phyloP scores from a whole-genome alignment of 2,113 vertebrate genomes.

The Cyrtonyx montezumae region DNA sequence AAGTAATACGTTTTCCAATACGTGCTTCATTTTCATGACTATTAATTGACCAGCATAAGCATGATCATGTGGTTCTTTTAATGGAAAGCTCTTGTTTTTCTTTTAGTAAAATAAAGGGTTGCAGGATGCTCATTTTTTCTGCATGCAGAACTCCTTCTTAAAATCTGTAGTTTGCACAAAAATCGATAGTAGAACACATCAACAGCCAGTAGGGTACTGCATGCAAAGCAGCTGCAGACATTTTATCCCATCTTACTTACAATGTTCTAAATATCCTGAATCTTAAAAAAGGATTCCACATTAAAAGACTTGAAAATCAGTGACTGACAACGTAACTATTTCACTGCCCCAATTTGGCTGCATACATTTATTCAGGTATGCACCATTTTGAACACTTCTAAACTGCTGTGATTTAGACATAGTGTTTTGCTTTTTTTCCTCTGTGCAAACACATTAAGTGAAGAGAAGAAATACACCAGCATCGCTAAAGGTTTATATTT shows the following conservation, averaged over 20 bases:
- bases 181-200: not conserved
- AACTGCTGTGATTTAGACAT: conserved; percentile 21
- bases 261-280: not conserved
- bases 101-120: conserved; percentile 5
- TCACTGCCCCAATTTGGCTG: not conserved
- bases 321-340: not conserved
- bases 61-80: not conserved
- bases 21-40: not conserved
- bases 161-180: conserved; percentile 24
- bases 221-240: conserved; percentile 20
- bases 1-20: conserved; percentile 20
- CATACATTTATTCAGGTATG: not conserved
- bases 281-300: conserved; percentile 26
- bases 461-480: not conserved
- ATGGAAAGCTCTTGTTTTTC: not conserved
- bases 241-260: conserved; percentile 7
- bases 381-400: not conserved
- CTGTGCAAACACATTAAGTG: not conserved
- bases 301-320: not conserved
- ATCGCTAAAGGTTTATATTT: not conserved
- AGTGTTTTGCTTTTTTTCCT: conserved; percentile 4
- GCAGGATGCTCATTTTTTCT: not conserved
- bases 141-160: not conserved
- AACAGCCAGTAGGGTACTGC: not conserved
- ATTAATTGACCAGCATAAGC: not conserved